Base-by-base conservation (phyloP, 2,888 invertebrate species). In the Blastobasis adustella region DNA sequence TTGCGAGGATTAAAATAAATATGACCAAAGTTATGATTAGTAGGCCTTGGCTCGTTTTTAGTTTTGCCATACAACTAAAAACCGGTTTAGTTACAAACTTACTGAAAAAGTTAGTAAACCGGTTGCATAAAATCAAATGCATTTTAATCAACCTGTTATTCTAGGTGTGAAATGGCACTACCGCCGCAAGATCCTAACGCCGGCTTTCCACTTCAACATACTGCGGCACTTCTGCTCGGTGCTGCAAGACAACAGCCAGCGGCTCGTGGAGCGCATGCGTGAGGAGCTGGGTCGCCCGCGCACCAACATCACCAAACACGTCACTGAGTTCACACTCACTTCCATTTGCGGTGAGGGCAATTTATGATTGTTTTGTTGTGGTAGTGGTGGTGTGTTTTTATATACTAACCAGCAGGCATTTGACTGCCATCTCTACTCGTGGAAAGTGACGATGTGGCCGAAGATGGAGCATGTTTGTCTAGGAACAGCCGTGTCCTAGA, bases 201-300 rank as follows among this genome's bases (percentile, higher is more conserved):
- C 92, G 0, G 88, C 92, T 0, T 92, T 93, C 65, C 92, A 92
- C 66, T 92, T 92, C 56, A 92, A 91, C 61, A 88, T 92, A 50
- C 67, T 92, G 4, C 81, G 87, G 53, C 68, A 76, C 56, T 86
- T 81, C 57, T 71, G 71, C 43, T 65, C 76, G 0, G 66, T 84
- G 10, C 75, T 90, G 10, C 73, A 81, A 51, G 84, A 90, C 50
- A 88, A 89, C 48, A 73, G 77, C n/a, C 67, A 74, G n/a, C 73
- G 69, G 9, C 63, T 90, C 45, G 72, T 86, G 0, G 60, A 79
- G 0, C 63, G 57, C 5, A 62, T 90, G 1, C 59, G 71, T 40
- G 44, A 57, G 5, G 67, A 65, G 10, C 60, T 65, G 0, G 76
- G 70, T 3, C 62, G 74, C 50, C 58, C 69, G 5, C 55, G 67